Conservation (phyloP, 2,888 invertebrate species). For the Cyclophora albipunctata region DNA sequence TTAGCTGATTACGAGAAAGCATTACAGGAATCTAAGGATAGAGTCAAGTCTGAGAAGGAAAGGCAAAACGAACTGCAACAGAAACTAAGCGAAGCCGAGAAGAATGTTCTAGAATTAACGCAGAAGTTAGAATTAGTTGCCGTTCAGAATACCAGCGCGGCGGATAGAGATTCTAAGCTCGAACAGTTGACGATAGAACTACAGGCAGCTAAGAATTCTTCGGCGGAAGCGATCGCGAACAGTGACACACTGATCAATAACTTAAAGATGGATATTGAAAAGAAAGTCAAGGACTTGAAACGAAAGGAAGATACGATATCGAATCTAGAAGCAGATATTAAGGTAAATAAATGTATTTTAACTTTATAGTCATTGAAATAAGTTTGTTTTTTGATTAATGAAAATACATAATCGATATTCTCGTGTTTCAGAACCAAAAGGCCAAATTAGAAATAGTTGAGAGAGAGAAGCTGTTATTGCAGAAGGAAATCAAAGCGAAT, state of each 20-base stretch:
- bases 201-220: slow-evolving; percentile 51
- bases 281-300: slow-evolving; percentile 55
- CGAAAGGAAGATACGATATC: slow-evolving; percentile 52
- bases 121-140: slow-evolving; percentile 60
- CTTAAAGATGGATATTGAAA: slow-evolving; percentile 52
- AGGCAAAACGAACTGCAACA: slow-evolving; percentile 53
- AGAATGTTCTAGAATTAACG: slow-evolving; percentile 47
- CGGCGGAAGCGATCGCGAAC: slow-evolving; percentile 46
- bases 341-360: slow-evolving; percentile 33
- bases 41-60: slow-evolving; percentile 48
- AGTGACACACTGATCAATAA: slow-evolving; percentile 52
- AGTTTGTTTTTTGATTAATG: background rate
- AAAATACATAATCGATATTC: background rate
- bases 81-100: slow-evolving; percentile 53
- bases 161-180: slow-evolving; percentile 57
- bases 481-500: slow-evolving; percentile 63
- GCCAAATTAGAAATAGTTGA: slow-evolving; percentile 56
- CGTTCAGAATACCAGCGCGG: slow-evolving; percentile 54
- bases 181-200: slow-evolving; percentile 61
- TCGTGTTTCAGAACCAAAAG: slow-evolving; percentile 41
- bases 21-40: slow-evolving; percentile 52
- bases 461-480: slow-evolving; percentile 51
- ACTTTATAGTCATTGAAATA: background rate
- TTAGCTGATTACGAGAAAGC: slow-evolving; percentile 72
- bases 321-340: slow-evolving; percentile 58